Percentiles rank a stretch among this genome's conserved stretches.
These are phyloP conservation scores for Hippocampus abdominalis DNA, from an alignment of 2,113 vertebrate genomes.

Conservation along the genomic window DNA sequence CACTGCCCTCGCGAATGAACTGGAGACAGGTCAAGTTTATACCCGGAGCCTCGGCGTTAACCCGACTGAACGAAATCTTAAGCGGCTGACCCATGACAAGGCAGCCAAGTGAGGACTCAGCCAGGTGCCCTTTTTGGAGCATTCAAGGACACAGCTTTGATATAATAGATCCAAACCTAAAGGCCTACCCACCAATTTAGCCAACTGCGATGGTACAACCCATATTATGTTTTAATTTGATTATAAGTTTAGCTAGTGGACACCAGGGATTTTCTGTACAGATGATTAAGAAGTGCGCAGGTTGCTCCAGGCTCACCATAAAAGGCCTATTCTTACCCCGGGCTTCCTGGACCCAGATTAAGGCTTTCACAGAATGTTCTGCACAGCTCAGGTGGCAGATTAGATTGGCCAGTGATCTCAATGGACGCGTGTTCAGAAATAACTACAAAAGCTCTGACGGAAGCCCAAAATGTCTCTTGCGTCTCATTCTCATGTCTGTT, in stretches of 20 bases:
- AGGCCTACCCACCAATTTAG: conserved; percentile 4
- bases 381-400: conserved; percentile 44
- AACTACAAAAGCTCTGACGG: neutral
- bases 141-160: conserved; percentile 10
- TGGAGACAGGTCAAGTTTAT: conserved; percentile 28
- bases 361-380: conserved; percentile 45
- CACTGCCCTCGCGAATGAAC: neutral
- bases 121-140: neutral
- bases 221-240: conserved; percentile 49
- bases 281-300: conserved; percentile 58
- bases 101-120: conserved; percentile 9
- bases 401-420: conserved; percentile 47
- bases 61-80: conserved; percentile 45
- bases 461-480: conserved; percentile 1
- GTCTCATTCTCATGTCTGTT: conserved; percentile 2
- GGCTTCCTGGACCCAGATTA: conserved; percentile 53
- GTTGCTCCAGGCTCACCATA: conserved; percentile 26
- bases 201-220: neutral
- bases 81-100: conserved; percentile 20
- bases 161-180: conserved; percentile 14
- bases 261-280: conserved; percentile 58
- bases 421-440: conserved; percentile 18
- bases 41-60: neutral
- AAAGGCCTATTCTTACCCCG: conserved; percentile 54
- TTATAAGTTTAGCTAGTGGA: conserved; percentile 60